These are phyloP conservation scores for Pyrgus malvae DNA, from an alignment of 2,888 invertebrate species.

Conservation along the genomic window DNA sequence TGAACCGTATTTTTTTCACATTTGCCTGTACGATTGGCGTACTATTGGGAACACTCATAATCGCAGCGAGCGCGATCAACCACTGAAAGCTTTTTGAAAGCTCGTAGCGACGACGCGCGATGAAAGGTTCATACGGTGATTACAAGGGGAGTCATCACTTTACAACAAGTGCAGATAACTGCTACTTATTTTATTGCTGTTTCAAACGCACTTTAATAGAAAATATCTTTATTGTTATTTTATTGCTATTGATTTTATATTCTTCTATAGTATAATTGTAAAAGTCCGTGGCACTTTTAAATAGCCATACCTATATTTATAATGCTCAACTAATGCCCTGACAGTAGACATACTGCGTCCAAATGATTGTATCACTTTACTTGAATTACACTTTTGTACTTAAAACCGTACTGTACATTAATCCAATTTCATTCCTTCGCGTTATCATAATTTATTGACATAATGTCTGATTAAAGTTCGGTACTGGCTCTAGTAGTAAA, in stretches of 20 bases:
- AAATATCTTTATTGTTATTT: neutral
- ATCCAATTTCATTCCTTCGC: no score
- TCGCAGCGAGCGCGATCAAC: slow-evolving; percentile 66
- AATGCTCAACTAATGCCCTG: no score
- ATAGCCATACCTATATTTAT: no score
- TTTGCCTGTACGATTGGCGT: slow-evolving; percentile 30
- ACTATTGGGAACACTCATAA: slow-evolving; percentile 63
- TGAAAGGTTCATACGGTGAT: slow-evolving; percentile 70
- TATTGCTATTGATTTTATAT: neutral
- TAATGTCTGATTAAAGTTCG: no score
- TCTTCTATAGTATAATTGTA: neutral
- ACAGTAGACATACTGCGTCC: no score
- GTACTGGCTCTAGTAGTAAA: no score
- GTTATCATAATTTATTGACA: no score
- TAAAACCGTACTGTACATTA: no score
- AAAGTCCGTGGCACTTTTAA: no score
- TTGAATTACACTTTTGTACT: no score
- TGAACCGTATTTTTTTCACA: slow-evolving; percentile 23
- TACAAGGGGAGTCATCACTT: slow-evolving; percentile 41
- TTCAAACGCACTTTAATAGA: slow-evolving; percentile 8
- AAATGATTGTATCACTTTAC: no score
- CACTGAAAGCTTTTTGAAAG: slow-evolving; percentile 79
- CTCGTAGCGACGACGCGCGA: slow-evolving; percentile 65
- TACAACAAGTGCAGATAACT: slow-evolving; percentile 25
- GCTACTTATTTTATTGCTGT: slow-evolving; percentile 16